phyloP scores from a whole-genome alignment of 2,797 vertebrate genomes.

The Platalea minor region DNA sequence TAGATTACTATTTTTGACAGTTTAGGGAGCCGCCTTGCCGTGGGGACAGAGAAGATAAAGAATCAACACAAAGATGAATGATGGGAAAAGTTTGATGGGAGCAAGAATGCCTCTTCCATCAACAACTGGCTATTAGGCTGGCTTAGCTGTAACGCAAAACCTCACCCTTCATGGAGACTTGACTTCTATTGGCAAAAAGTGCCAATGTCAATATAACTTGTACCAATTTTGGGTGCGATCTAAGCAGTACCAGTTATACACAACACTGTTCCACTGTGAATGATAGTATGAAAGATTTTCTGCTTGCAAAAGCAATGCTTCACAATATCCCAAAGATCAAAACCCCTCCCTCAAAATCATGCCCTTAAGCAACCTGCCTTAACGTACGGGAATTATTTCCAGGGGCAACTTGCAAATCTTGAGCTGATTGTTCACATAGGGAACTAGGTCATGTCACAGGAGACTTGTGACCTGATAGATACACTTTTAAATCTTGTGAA shows the following conservation, averaged over 20 bases:
- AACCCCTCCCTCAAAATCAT: neutral
- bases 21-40: neutral
- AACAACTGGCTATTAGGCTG: neutral
- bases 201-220: neutral
- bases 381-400: neutral
- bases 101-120: neutral
- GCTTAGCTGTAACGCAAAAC: neutral
- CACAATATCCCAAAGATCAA: neutral
- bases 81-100: neutral
- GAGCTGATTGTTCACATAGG: rapidly evolving
- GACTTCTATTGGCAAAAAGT: neutral
- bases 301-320: neutral
- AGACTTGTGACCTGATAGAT: neutral
- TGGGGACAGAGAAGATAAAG: neutral
- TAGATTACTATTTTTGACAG: neutral
- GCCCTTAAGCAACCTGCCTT: neutral
- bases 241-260: neutral
- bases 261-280: neutral
- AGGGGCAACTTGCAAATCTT: neutral
- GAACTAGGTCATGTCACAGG: neutral
- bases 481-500: neutral
- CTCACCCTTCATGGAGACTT: neutral
- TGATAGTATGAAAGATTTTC: neutral
- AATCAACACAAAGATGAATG: neutral
- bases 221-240: neutral